Percentiles rank a stretch among this genome's conserved stretches.
Evolutionary conservation across 2,888 invertebrate genomes (phyloP).

Genomic region (Beris chalybata): DNA sequence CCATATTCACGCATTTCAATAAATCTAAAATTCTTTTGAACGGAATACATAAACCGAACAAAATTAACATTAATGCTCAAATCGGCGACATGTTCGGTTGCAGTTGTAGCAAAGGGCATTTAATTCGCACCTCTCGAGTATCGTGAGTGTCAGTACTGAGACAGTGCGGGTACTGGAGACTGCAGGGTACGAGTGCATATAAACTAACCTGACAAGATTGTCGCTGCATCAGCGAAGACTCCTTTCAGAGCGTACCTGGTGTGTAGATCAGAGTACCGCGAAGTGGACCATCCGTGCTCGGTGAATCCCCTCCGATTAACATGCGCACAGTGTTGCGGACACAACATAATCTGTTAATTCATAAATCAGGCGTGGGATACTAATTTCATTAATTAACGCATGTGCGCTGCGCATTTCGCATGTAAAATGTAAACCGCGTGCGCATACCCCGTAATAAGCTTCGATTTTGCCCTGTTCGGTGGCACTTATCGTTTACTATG

Average conservation of each 20-base stretch:
- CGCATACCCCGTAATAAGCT: slow-evolving; percentile 28
- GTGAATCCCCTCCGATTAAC: slow-evolving; percentile 27
- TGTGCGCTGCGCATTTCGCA: slow-evolving; percentile 39
- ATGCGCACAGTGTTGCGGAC: slow-evolving; percentile 33
- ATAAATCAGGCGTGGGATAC: slow-evolving; percentile 53
- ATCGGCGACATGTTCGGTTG: slow-evolving; percentile 22
- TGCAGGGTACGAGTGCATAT: background rate
- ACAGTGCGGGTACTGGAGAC: background rate
- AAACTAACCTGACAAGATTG: slow-evolving; percentile 32
- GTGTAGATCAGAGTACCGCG: too few relatives aligned
- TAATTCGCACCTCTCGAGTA: slow-evolving; percentile 21
- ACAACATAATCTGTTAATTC: slow-evolving; percentile 46
- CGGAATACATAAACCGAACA: slow-evolving; percentile 18
- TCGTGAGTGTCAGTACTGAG: slow-evolving; percentile 18
- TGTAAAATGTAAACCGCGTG: slow-evolving; percentile 33
- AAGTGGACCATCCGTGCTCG: background rate
- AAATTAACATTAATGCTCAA: slow-evolving; percentile 23
- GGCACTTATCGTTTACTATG: slow-evolving; percentile 29
- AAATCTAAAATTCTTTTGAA: slow-evolving; percentile 17
- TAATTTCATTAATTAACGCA: slow-evolving; percentile 50
- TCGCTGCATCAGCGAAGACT: slow-evolving; percentile 11
- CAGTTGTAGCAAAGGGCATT: slow-evolving; percentile 7
- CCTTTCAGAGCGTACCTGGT: too few relatives aligned
- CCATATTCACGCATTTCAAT: slow-evolving; percentile 24
- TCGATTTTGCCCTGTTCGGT: background rate